A percentile compares a stretch with the other conserved stretches of the same genome.
Evolutionary conservation across 2,888 invertebrate species (phyloP).

Genomic region (Cactoblastis cactorum): DNA sequence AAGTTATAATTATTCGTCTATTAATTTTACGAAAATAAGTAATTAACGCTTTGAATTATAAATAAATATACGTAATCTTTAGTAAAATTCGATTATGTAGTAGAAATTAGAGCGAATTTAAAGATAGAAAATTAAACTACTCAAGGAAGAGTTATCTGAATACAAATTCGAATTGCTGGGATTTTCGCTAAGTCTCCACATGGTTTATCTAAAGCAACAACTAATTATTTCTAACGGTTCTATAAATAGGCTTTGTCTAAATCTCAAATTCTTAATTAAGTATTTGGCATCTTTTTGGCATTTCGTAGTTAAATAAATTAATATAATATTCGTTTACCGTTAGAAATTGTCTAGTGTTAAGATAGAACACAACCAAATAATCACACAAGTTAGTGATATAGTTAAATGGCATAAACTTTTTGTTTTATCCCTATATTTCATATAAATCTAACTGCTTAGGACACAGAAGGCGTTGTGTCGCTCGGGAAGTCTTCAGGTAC

Average conservation of each 20-base stretch:
- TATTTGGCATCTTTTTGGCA: conserved; percentile 56
- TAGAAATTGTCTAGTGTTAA: conserved; percentile 60
- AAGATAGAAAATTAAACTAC: neutral
- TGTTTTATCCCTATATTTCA: conserved; percentile 28
- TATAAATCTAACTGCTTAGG: conserved; percentile 26
- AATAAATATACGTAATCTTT: conserved; percentile 22
- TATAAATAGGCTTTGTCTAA: conserved; percentile 38
- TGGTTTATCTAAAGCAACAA: conserved; percentile 45
- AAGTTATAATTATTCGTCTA: conserved; percentile 33
- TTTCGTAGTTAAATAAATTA: conserved; percentile 41
- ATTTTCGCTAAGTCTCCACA: conserved; percentile 43
- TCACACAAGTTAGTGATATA: conserved; percentile 69
- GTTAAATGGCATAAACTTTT: conserved; percentile 27
- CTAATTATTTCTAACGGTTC: conserved; percentile 35
- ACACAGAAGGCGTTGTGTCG: conserved; percentile 31
- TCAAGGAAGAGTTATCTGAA: too few species aligned
- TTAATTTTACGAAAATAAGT: conserved; percentile 52
- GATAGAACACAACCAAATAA: conserved; percentile 74
- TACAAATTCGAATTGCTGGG: conserved; percentile 33
- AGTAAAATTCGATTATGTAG: conserved; percentile 18
- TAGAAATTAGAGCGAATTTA: neutral
- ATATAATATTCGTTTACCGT: conserved; percentile 31
- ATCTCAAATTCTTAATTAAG: conserved; percentile 38
- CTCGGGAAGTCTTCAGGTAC: conserved; percentile 57
- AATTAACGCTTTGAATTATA: conserved; percentile 31